A percentile compares a stretch with the other conserved stretches of the same genome.
Conservation (phyloP, 2,113 vertebrate genomes). For the Xenopus tropicalis region UCB_Xtro_10.0 CM004448.2:124277001-124277500, state of each 20-base stretch:
- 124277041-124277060: not conserved
- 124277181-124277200: conserved; percentile 29
- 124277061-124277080: conserved; percentile 17
- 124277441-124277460: conserved; percentile 42
- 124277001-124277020: not conserved
- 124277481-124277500: conserved; percentile 44
- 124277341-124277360: conserved; percentile 31
- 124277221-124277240: conserved; percentile 21
- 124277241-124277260: conserved; percentile 24
- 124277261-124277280: conserved; percentile 37
- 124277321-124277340: conserved; percentile 26
- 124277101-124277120: conserved; percentile 5
- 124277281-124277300: conserved; percentile 22
- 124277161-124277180: conserved; percentile 1
- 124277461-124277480: conserved; percentile 43
- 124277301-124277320: conserved; percentile 28
- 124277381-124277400: conserved; percentile 9
- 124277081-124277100: conserved; percentile 1
- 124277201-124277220: conserved; percentile 38
- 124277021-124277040: not conserved
- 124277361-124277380: conserved; percentile 11
- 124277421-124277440: conserved; percentile 45
- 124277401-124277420: conserved; percentile 44
- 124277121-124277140: conserved; percentile 28
- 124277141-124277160: conserved; percentile 27